Evolutionary conservation across 2,113 vertebrate genomes (phyloP), one percentile per base, ranked within the genome.

Genomic region (Gymnocephalus cernua): DNA sequence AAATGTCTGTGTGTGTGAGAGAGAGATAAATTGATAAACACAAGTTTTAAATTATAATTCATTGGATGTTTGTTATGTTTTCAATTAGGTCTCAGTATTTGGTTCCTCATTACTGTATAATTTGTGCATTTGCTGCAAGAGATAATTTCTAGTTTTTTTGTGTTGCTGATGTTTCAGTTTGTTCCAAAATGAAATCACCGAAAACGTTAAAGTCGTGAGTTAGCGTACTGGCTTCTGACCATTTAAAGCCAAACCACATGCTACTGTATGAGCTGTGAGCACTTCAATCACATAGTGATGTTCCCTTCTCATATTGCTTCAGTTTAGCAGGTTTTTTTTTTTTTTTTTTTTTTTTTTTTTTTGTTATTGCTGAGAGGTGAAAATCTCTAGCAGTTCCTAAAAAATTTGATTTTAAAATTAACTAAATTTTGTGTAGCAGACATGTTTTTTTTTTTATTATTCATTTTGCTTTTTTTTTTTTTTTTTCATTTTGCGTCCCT

Each of bases 71-170:
- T 85, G 62, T 74, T 70, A 62, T 62, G 74, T 62, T 75, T 61
- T 47, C 61, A 72, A 85, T 88, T 56, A 74, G 71, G 45, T 32
- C 29, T 69, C 27, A 79, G 35, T 86, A 67, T 79, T 79, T 61
- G 56, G 6, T 69, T 35, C 67, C 48, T 74, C 68, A 85, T 71
- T 85, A 64, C n/a, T 54, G 23, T 58, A 21, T 18, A 23, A 21
- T 78, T 77, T 82, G 56, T 79, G 21, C n/a, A 15, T 82, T 71
- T 63, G 27, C 45, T 79, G 54, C 44, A 38, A 58, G 38, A 65
- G 57, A 73, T 75, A 16, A 59, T 67, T 64, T 41, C 18, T 9
- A 2, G 4, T 67, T 63, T 74, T 38, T 54, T 57, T 21, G 29
- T 21, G 50, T 47, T 62, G 65, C 80, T 80, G 57, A 80, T 59